Percentiles rank a stretch among this genome's conserved stretches.
These are phyloP conservation scores for Salvator merianae DNA, from an alignment of 2,113 vertebrate species.

Conservation along the genomic window DNA sequence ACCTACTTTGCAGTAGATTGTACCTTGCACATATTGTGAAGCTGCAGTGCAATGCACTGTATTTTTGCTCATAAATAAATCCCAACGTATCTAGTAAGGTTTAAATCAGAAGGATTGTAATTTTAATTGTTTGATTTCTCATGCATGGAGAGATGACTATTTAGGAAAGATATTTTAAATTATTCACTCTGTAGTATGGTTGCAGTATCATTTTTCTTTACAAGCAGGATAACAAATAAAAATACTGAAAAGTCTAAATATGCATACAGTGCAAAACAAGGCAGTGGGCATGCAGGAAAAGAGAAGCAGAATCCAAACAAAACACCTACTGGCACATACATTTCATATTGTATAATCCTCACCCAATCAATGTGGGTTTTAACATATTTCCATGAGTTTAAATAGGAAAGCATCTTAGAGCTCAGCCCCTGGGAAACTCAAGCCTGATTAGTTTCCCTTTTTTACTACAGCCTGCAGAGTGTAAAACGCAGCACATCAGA, in stretches of 20 bases:
- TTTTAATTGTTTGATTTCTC: constrained; percentile 34
- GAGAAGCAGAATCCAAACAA: constrained; percentile 28
- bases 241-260: constrained; percentile 77
- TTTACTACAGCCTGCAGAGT: constrained; percentile 82
- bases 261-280: constrained; percentile 66
- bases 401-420: constrained; percentile 80
- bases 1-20: too few species aligned
- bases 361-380: constrained; percentile 71
- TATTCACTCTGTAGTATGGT: constrained; percentile 48
- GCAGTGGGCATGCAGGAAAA: neutral
- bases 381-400: constrained; percentile 80
- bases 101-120: neutral
- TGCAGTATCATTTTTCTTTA: constrained; percentile 59
- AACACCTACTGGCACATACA: constrained; percentile 49
- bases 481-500: constrained; percentile 85
- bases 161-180: constrained; percentile 36
- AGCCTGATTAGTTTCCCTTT: constrained; percentile 84
- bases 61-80: neutral
- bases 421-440: constrained; percentile 78
- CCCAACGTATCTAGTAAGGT: neutral
- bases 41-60: neutral
- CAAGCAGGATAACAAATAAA: constrained; percentile 58
- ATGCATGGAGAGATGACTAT: constrained; percentile 11
- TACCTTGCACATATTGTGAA: neutral
- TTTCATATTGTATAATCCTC: constrained; percentile 77